Evolutionary conservation across 2,888 invertebrate species (phyloP).

Genomic region (Tachina fera): DNA sequence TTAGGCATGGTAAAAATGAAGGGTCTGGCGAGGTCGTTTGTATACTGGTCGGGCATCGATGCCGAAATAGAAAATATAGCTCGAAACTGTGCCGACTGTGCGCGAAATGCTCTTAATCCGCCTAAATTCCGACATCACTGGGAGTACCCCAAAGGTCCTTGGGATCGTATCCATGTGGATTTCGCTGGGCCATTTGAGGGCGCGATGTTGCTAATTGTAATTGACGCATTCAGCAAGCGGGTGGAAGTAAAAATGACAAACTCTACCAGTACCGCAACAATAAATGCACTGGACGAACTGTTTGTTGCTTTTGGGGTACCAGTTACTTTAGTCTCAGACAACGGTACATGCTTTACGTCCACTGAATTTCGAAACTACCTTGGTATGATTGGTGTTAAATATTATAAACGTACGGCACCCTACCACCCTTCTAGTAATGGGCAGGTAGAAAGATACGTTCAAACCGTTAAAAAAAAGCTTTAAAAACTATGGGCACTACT

Average conservation of each 20-base stretch:
- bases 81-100: not conserved
- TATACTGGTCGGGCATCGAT: constrained; percentile 56
- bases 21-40: constrained; percentile 46
- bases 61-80: too few relatives aligned
- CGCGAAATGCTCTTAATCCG: too few relatives aligned
- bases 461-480: too few relatives aligned
- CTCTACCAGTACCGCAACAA: constrained; percentile 36
- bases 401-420: constrained; percentile 64
- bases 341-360: constrained; percentile 68
- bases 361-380: constrained; percentile 57
- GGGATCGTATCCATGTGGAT: constrained; percentile 73
- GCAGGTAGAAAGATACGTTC: constrained; percentile 56
- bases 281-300: constrained; percentile 63
- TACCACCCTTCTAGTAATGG: constrained; percentile 72
- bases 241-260: constrained; percentile 25
- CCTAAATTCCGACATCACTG: too few relatives aligned
- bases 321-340: constrained; percentile 73
- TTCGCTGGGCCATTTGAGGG: constrained; percentile 80
- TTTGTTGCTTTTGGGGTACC: constrained; percentile 74
- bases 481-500: constrained; percentile 56
- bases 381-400: constrained; percentile 60
- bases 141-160: constrained; percentile 47
- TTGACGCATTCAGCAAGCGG: constrained; percentile 57
- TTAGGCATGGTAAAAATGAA: constrained; percentile 57
- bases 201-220: constrained; percentile 77